Evolutionary conservation across 2,113 vertebrate genomes (phyloP).

Genomic region (Melanerpes formicivorus): DNA sequence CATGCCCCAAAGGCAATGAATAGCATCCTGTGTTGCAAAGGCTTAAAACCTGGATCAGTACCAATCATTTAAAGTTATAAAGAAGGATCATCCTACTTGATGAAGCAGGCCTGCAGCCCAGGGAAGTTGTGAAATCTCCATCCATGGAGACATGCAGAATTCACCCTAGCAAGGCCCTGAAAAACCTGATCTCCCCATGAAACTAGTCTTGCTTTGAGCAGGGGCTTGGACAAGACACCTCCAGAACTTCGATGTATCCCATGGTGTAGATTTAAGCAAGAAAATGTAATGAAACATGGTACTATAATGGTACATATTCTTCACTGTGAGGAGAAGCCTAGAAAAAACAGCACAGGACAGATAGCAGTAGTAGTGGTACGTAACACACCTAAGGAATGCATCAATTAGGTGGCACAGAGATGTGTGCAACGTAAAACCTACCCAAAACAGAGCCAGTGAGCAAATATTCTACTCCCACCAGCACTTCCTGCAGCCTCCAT

Average conservation of each 20-base stretch:
- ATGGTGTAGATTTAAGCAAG: neutral
- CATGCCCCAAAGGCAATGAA: slow-evolving; percentile 17
- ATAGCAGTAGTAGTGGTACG: neutral
- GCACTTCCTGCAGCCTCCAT: neutral
- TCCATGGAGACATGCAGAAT: slow-evolving; percentile 19
- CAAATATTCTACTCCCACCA: neutral
- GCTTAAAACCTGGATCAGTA: slow-evolving; percentile 47
- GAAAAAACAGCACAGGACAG: neutral
- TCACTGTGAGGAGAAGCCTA: neutral
- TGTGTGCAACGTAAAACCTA: neutral
- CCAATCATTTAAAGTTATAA: slow-evolving; percentile 25
- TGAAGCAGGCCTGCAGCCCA: slow-evolving; percentile 42
- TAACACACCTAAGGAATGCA: neutral
- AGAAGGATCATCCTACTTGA: slow-evolving; percentile 42
- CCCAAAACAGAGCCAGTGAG: neutral
- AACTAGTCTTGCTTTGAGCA: neutral
- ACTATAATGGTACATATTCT: neutral
- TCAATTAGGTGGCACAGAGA: neutral
- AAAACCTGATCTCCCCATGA: neutral
- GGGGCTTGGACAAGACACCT: neutral
- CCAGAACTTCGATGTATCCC: neutral
- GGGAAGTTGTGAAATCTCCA: slow-evolving; percentile 33
- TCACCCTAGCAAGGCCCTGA: neutral
- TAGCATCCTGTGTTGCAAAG: slow-evolving; percentile 34
- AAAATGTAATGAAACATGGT: neutral